Base-by-base conservation (phyloP, 1,140 invertebrate species). In the Pantala flavescens region DNA sequence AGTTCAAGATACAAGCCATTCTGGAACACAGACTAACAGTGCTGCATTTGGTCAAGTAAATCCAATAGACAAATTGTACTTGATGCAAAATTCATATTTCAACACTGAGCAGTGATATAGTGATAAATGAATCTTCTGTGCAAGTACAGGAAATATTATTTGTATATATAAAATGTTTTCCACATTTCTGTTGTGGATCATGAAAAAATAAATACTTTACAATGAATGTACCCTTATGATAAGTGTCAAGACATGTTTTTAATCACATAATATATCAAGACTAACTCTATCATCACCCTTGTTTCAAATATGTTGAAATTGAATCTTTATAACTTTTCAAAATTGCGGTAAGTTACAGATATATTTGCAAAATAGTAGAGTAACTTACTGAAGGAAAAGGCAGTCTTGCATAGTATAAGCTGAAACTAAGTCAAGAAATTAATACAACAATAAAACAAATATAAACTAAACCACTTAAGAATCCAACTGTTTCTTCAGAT, bases 21-120 rank as follows among this genome's bases (percentile, higher is more conserved):
- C 87, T 73, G 79, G 80, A 83, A 77, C 81, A 83, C 77, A 80
- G 80, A 70, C 83, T 82, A 80, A 86, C 81, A 78, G 84, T 82
- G 79, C 87, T 81, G 81, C 85, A 90, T 43, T 88, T 88, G 85
- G 88, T 16, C 89, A 92, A 80, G 84, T 90, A 80, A 98, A 98
- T 83, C 96, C 96, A 43, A 98, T 98, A 78, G 96, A 98, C 83
- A 97, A 97, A 85, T 88, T 98, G 71, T 98, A 97, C 85, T 91
- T 97, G 79, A 98, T 98, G 96, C 94, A 96, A 83, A 95, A 92
- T 83, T 96, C 93, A 43, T 97, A 97, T 82, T 97, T 97, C 81
- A 88, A 79, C 76, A 73, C 80, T 0, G 80, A 81, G 73, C 80
- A 81, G 77, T 81, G 77, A 77, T 11, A 70, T 24, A 42, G n/a